phyloP scores from a whole-genome alignment of 2,797 vertebrate genomes.

The Pogonophryne albipinna region DNA sequence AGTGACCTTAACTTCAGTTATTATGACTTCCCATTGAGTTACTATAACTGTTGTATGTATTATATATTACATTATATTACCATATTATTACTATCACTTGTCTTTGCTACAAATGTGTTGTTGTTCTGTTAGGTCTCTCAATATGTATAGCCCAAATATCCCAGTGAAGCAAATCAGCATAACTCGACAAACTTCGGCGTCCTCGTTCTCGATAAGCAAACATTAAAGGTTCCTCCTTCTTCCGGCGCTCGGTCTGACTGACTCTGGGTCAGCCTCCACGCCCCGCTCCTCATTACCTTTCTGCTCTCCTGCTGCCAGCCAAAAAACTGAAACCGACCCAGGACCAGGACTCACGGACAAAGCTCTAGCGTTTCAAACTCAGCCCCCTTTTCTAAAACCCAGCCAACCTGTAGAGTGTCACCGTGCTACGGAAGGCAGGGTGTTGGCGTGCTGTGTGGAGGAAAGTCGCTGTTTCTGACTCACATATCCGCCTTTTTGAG shows the following conservation, averaged over 20 bases:
- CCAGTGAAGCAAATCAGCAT: neutral
- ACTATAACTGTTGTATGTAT: neutral
- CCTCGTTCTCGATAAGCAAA: conserved; percentile 56
- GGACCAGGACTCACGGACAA: conserved; percentile 47
- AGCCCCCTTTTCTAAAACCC: conserved; percentile 56
- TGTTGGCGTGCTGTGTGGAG: conserved; percentile 63
- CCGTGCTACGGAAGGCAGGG: conserved; percentile 50
- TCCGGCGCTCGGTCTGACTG: conserved; percentile 26
- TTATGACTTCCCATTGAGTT: too few species aligned
- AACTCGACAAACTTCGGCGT: conserved; percentile 16
- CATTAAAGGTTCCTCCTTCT: conserved; percentile 24
- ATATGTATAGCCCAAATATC: neutral
- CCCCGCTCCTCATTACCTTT: neutral
- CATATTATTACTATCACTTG: neutral
- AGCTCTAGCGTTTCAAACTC: conserved; percentile 41
- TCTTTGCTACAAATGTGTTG: neutral
- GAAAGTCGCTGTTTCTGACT: conserved; percentile 11
- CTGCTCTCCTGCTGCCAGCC: neutral
- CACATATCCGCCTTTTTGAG: conserved; percentile 18
- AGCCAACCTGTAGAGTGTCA: conserved; percentile 78
- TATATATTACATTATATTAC: neutral
- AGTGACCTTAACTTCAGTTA: neutral
- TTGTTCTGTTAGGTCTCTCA: neutral
- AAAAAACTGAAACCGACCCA: conserved; percentile 44
- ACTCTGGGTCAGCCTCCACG: conserved; percentile 62